A percentile compares a stretch with the other conserved stretches of the same genome.
phyloP scores from a whole-genome alignment of 2,888 invertebrate species.

The Pachliopta kotzebuea region DNA sequence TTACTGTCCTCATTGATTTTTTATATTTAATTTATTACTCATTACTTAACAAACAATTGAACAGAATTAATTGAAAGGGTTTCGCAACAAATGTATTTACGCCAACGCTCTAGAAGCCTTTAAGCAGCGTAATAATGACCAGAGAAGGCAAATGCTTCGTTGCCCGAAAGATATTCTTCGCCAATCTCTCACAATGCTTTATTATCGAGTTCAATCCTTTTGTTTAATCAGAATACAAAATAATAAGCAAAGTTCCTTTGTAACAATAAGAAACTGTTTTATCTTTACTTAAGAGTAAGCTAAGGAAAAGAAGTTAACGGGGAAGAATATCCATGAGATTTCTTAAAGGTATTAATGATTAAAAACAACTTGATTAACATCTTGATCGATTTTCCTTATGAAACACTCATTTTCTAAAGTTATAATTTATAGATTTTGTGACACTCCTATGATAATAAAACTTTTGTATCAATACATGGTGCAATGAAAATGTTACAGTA shows the following conservation, averaged over 20 bases:
- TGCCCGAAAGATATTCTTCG: constrained; percentile 4
- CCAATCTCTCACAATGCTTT: constrained; percentile 3
- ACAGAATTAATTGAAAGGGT: not conserved
- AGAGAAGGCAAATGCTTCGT: constrained; percentile 6
- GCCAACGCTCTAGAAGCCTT: not conserved
- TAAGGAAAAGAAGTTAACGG: too few relatives aligned
- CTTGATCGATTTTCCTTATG: too few relatives aligned
- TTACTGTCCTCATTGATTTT: too few relatives aligned
- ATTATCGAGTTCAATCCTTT: constrained; percentile 19
- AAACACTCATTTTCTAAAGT: too few relatives aligned
- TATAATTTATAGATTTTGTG: too few relatives aligned
- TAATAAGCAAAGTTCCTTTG: constrained; percentile 2
- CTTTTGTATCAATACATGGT: too few relatives aligned
- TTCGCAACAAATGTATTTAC: constrained; percentile 2
- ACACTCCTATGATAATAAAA: too few relatives aligned
- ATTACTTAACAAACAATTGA: not conserved
- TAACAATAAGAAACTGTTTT: constrained; percentile 14
- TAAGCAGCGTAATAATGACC: constrained; percentile 5
- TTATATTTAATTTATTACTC: not conserved
- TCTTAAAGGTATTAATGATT: not conserved
- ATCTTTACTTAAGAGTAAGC: too few relatives aligned
- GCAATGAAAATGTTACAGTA: too few relatives aligned
- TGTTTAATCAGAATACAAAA: constrained; percentile 16
- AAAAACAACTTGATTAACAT: too few relatives aligned
- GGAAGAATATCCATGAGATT: not conserved